A percentile compares a stretch with the other conserved stretches of the same genome.
phyloP scores from a whole-genome alignment of 2,888 invertebrate species.

The Hydroisotoma schaefferi region DNA sequence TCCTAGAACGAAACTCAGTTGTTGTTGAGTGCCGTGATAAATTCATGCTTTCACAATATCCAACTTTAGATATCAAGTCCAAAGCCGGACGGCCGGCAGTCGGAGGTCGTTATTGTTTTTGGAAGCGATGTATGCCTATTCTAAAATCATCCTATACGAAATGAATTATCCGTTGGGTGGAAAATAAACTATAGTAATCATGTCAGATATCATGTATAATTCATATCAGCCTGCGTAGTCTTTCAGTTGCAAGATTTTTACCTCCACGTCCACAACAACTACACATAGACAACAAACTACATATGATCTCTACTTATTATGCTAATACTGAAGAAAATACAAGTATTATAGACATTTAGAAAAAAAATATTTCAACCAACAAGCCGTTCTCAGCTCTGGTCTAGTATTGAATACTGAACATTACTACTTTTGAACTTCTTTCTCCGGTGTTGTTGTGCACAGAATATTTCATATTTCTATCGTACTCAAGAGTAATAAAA shows the following conservation, averaged over 20 bases:
- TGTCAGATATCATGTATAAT: slow-evolving; percentile 39
- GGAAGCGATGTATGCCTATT: background rate
- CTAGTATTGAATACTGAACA: background rate
- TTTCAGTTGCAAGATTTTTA: too few relatives aligned
- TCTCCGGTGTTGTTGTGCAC: too few relatives aligned
- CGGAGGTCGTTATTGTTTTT: background rate
- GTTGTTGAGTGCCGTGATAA: slow-evolving; percentile 6
- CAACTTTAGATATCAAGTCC: background rate
- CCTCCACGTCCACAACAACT: too few relatives aligned
- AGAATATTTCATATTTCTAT: too few relatives aligned
- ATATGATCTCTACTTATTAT: too few relatives aligned
- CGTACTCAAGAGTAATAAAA: too few relatives aligned
- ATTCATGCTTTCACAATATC: background rate
- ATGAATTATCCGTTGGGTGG: slow-evolving; percentile 1
- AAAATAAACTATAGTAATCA: slow-evolving; percentile 16
- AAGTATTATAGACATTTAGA: too few relatives aligned
- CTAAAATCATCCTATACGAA: background rate
- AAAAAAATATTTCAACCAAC: too few relatives aligned
- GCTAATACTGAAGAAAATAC: too few relatives aligned
- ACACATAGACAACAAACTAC: too few relatives aligned
- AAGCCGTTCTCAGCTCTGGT: background rate
- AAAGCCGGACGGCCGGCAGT: background rate
- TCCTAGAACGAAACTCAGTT: background rate
- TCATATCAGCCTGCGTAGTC: slow-evolving; percentile 23
- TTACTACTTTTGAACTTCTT: background rate